Percentiles rank a stretch among this genome's conserved stretches.
Conservation (phyloP, 2,888 invertebrate species). For the Cybosia mesomella region DNA sequence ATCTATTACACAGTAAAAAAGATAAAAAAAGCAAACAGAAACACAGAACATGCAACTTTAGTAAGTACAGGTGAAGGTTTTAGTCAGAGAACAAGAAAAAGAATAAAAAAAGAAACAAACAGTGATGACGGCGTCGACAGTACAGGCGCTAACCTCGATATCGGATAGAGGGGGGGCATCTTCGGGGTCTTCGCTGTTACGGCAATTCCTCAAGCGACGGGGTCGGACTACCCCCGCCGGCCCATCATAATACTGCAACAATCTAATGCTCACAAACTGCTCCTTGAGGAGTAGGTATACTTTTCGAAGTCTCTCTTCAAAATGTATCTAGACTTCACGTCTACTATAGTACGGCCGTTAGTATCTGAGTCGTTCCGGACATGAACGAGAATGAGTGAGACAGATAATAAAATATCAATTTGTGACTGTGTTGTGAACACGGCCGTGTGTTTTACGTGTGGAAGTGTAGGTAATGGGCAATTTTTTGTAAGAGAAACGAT, state of each 20-base stretch:
- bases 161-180: conserved; percentile 72
- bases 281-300: too few relatives aligned
- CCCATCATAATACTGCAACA: conserved; percentile 77
- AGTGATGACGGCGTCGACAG: conserved; percentile 17
- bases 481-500: too few relatives aligned
- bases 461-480: too few relatives aligned
- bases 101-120: conserved; percentile 29
- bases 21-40: neutral
- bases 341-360: too few relatives aligned
- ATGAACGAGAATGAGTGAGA: too few relatives aligned
- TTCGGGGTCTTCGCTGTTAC: conserved; percentile 63
- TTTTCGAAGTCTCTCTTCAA: too few relatives aligned
- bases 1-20: neutral
- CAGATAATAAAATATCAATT: too few relatives aligned
- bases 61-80: conserved; percentile 14
- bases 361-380: too few relatives aligned
- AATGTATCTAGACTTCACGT: too few relatives aligned
- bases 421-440: too few relatives aligned
- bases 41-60: conserved; percentile 12
- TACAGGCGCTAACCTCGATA: conserved; percentile 55
- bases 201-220: conserved; percentile 54
- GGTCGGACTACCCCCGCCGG: conserved; percentile 66
- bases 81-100: conserved; percentile 11
- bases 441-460: too few relatives aligned
- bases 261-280: neutral